Evolutionary conservation across 1,140 invertebrate genomes (phyloP).

Genomic region (Lepidotrigona ventralis): DNA sequence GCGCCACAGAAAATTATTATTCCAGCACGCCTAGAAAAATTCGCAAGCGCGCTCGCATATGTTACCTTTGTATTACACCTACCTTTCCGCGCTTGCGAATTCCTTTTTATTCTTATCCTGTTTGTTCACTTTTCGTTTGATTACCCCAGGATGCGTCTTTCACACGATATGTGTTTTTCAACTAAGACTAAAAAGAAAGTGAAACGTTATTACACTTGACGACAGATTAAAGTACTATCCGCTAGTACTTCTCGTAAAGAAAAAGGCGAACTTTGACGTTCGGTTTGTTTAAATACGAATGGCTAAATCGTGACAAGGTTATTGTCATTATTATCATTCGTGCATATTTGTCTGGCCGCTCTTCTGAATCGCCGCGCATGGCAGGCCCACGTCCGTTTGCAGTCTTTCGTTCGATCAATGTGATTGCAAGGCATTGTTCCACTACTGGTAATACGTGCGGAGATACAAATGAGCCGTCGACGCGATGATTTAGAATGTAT

Average conservation of each 20-base stretch:
- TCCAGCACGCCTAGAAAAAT: slow-evolving; percentile 16
- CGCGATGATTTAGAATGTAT: slow-evolving; percentile 47
- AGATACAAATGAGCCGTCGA: slow-evolving; percentile 44
- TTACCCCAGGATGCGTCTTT: too few relatives aligned
- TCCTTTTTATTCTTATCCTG: slow-evolving; percentile 34
- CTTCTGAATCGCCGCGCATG: neutral
- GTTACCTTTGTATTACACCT: slow-evolving; percentile 37
- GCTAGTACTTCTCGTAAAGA: too few relatives aligned
- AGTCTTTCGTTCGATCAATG: neutral
- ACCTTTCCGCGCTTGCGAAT: neutral
- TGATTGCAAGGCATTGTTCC: slow-evolving; percentile 36
- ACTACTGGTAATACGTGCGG: slow-evolving; percentile 1
- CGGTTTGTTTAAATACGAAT: slow-evolving; percentile 10
- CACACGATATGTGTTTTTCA: too few relatives aligned
- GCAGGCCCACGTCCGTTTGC: neutral
- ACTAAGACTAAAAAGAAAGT: too few relatives aligned
- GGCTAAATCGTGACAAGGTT: neutral
- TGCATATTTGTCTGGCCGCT: neutral
- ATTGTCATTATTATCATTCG: too few relatives aligned
- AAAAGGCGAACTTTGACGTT: neutral
- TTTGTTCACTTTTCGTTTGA: too few relatives aligned
- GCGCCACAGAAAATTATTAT: slow-evolving; percentile 43
- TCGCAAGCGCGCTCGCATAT: slow-evolving; percentile 32
- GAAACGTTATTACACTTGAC: too few relatives aligned
- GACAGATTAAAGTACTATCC: too few relatives aligned